Evolutionary conservation across 2,888 invertebrate genomes (phyloP).

Genomic region (Coleophora deauratella): DNA sequence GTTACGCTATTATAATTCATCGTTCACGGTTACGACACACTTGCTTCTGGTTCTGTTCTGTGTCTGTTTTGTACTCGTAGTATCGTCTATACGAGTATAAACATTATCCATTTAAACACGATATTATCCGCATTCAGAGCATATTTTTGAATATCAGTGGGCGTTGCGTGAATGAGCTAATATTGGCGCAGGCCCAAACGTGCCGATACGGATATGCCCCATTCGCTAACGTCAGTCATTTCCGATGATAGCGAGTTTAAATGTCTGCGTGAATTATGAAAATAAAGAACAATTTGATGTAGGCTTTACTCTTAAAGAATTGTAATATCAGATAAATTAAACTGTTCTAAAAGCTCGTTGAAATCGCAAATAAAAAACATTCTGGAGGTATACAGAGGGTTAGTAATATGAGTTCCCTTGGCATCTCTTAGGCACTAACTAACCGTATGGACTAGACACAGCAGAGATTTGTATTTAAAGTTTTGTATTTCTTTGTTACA

Average conservation of each 20-base stretch:
- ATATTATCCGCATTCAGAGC: slow-evolving; percentile 25
- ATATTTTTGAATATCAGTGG: slow-evolving; percentile 44
- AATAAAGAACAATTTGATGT: too few relatives aligned
- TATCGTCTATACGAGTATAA: slow-evolving; percentile 1
- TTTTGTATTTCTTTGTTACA: slow-evolving; percentile 40
- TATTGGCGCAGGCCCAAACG: slow-evolving; percentile 58
- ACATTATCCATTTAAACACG: slow-evolving; percentile 4
- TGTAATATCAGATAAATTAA: too few relatives aligned
- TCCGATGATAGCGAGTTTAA: slow-evolving; percentile 39
- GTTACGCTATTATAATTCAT: slow-evolving; percentile 6
- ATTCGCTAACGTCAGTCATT: slow-evolving; percentile 43
- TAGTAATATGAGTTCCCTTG: too few relatives aligned
- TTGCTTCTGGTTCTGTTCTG: too few relatives aligned
- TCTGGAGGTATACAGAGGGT: too few relatives aligned
- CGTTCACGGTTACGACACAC: slow-evolving; percentile 10
- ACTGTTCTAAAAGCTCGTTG: too few relatives aligned
- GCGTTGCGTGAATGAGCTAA: slow-evolving; percentile 63
- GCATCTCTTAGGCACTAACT: too few relatives aligned
- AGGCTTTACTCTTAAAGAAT: too few relatives aligned
- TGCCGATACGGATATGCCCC: slow-evolving; percentile 29
- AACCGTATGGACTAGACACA: too few relatives aligned
- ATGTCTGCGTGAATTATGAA: slow-evolving; percentile 6
- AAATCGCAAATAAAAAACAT: too few relatives aligned
- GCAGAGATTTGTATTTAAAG: too few relatives aligned
- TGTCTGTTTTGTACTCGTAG: too few relatives aligned